phyloP scores from a whole-genome alignment of 2,888 invertebrate species.

The Monochamus alternatus region DNA sequence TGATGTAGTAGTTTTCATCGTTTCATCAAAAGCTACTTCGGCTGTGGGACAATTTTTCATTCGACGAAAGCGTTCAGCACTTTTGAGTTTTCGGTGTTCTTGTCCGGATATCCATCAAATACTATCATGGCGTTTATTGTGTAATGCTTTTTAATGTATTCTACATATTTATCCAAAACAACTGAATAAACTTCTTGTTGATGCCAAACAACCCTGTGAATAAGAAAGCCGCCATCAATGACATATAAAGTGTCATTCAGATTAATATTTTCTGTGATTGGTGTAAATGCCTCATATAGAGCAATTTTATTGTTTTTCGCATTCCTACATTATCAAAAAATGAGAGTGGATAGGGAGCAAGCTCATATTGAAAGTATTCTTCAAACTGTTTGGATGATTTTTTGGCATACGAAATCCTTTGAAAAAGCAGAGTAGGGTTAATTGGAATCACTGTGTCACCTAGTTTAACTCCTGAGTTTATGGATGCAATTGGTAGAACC shows the following conservation, averaged over 20 bases:
- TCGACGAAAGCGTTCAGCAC: not conserved
- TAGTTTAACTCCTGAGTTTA: no score
- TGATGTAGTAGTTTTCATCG: not conserved
- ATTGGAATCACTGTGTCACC: no score
- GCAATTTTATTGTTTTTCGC: no score
- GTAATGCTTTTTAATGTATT: not conserved
- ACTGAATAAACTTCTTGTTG: not conserved
- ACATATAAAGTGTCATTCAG: not conserved
- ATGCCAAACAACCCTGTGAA: conserved; percentile 2
- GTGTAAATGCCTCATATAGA: no score
- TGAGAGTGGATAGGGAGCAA: no score
- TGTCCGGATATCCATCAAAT: conserved; percentile 1
- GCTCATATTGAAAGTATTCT: no score
- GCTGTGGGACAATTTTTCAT: not conserved
- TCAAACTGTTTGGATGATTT: no score
- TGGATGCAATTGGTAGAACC: no score
- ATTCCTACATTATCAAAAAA: no score
- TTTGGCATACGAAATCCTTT: no score
- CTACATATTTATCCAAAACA: not conserved
- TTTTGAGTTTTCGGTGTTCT: not conserved
- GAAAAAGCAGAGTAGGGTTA: no score
- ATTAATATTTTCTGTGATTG: not conserved
- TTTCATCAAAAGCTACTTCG: not conserved
- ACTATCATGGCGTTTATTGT: not conserved
- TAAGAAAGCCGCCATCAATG: not conserved